phyloP scores from a whole-genome alignment of 2,888 invertebrate genomes.

The Drosophila robusta region DNA sequence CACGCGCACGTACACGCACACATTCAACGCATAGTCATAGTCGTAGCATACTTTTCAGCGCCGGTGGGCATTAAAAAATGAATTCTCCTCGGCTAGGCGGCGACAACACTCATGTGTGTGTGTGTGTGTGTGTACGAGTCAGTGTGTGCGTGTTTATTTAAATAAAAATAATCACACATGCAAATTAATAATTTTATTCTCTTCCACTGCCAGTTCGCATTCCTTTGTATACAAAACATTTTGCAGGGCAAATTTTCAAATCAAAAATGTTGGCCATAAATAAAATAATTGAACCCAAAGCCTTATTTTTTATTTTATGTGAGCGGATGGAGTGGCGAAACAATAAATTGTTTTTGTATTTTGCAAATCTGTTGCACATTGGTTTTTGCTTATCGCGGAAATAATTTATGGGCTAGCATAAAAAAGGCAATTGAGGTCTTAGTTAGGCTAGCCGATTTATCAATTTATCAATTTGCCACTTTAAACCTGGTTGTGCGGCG shows the following conservation, averaged over 20 bases:
- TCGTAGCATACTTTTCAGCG: constrained; percentile 70
- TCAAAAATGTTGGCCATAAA: constrained; percentile 69
- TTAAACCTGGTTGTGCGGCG: constrained; percentile 40
- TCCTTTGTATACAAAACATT: constrained; percentile 28
- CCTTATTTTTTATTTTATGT: not conserved
- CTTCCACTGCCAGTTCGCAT: constrained; percentile 23
- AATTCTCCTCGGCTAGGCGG: constrained; percentile 27
- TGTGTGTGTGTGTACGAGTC: constrained; percentile 19
- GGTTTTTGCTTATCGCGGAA: constrained; percentile 61
- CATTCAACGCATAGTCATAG: constrained; percentile 23
- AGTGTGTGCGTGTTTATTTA: constrained; percentile 45
- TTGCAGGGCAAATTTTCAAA: constrained; percentile 38
- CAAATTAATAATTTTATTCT: constrained; percentile 81
- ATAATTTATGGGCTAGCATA: constrained; percentile 68
- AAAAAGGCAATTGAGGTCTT: constrained; percentile 53
- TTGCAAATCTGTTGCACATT: constrained; percentile 71
- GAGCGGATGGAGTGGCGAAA: not conserved
- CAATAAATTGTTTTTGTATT: constrained; percentile 52
- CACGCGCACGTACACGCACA: constrained; percentile 9
- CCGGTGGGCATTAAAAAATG: constrained; percentile 64
- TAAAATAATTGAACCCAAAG: constrained; percentile 55
- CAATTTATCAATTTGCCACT: constrained; percentile 74
- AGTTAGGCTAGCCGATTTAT: constrained; percentile 49
- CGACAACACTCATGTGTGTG: not conserved
- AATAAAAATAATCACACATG: constrained; percentile 82